Conservation (phyloP, 2,113 vertebrate species). For the Oreochromis aureus region DNA sequence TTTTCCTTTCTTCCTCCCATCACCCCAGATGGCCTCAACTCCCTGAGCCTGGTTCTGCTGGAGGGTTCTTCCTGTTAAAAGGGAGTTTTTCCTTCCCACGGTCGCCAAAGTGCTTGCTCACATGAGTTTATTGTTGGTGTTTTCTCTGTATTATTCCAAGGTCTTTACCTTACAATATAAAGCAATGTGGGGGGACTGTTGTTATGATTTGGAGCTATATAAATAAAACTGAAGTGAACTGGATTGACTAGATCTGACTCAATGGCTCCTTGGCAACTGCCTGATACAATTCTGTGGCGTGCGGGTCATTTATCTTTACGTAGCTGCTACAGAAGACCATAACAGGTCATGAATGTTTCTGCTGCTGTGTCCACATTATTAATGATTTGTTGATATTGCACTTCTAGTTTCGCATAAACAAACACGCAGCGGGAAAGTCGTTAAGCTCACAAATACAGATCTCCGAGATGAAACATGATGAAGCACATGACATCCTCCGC, state of each 20-base stretch:
- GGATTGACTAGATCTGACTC: background rate
- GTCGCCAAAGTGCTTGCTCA: background rate
- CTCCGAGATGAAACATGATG: background rate
- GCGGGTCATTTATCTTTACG: background rate
- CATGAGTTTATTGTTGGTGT: background rate
- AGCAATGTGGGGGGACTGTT: background rate
- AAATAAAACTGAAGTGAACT: background rate
- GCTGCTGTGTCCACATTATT: background rate
- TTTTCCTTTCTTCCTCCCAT: background rate
- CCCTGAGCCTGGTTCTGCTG: background rate
- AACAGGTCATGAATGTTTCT: background rate
- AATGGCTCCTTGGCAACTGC: background rate
- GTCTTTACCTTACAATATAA: background rate
- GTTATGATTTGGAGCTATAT: background rate
- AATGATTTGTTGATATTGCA: background rate
- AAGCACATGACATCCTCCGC: background rate
- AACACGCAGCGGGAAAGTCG: background rate
- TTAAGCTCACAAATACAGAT: background rate
- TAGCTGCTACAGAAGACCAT: background rate
- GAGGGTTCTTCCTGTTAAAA: background rate
- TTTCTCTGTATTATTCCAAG: background rate
- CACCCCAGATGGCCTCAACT: background rate
- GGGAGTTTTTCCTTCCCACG: background rate
- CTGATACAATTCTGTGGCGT: background rate
- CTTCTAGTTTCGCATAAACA: background rate